phyloP scores from a whole-genome alignment of 1,140 invertebrate species.

The Drosophila lowei region DNA sequence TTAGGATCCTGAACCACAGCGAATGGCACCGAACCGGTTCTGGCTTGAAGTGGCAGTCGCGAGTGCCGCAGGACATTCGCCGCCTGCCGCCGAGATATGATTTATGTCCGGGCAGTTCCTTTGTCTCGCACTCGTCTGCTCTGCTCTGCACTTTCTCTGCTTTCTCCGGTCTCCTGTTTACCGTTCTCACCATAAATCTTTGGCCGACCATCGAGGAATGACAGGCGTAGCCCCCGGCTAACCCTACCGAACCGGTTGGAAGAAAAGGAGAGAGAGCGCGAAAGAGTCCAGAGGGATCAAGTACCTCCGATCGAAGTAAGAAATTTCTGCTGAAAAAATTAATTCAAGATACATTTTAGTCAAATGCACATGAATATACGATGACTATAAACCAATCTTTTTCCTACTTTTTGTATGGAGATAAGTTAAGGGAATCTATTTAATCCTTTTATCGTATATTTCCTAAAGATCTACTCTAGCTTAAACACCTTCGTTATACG shows the following conservation, averaged over 20 bases:
- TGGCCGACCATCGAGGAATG: slow-evolving; percentile 37
- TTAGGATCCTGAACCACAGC: slow-evolving; percentile 22
- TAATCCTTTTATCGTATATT: too few species aligned
- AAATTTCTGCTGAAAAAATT: not conserved
- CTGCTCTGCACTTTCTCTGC: slow-evolving; percentile 7
- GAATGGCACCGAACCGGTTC: slow-evolving; percentile 46
- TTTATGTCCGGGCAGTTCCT: slow-evolving; percentile 53
- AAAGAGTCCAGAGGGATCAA: slow-evolving; percentile 4
- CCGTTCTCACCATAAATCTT: slow-evolving; percentile 73
- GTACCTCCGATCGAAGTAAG: not conserved
- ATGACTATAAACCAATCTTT: too few species aligned
- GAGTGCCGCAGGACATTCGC: slow-evolving; percentile 58
- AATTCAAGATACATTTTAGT: not conserved
- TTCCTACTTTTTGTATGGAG: too few species aligned
- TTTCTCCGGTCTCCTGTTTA: slow-evolving; percentile 59
- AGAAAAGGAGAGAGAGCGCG: not conserved
- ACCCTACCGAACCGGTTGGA: slow-evolving; percentile 50
- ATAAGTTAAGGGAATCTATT: too few species aligned
- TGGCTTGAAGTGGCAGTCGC: slow-evolving; percentile 45
- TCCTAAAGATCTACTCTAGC: too few species aligned
- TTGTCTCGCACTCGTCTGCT: slow-evolving; percentile 49
- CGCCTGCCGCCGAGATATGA: slow-evolving; percentile 37
- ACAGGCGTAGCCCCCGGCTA: slow-evolving; percentile 49
- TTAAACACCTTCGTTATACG: too few species aligned
- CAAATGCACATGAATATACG: too few species aligned